phyloP scores from a whole-genome alignment of 2,888 invertebrate species.

The Trachelus tabidus region DNA sequence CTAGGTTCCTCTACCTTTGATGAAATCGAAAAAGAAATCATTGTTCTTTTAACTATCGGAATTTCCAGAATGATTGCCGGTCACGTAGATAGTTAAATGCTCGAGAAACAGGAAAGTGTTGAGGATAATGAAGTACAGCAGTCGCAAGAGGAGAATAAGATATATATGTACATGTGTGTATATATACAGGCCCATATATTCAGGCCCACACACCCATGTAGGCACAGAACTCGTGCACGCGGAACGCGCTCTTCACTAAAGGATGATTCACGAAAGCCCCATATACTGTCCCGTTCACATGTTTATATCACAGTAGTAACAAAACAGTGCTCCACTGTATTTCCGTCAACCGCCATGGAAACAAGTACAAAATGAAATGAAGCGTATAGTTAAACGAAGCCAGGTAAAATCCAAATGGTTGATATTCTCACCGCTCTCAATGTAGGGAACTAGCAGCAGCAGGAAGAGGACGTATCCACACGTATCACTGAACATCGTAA shows the following conservation, averaged over 20 bases:
- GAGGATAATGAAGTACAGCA: background rate
- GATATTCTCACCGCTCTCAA: conserved; percentile 75
- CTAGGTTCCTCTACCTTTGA: background rate
- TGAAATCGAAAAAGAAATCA: background rate
- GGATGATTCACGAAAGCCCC: conserved; percentile 35
- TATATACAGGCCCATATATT: no score
- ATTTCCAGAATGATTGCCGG: background rate
- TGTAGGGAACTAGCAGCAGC: conserved; percentile 76
- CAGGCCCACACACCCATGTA: background rate
- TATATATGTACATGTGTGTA: no score
- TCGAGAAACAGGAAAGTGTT: background rate
- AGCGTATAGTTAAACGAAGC: background rate
- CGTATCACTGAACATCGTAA: conserved; percentile 63
- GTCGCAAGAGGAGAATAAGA: background rate
- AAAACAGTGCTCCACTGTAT: background rate
- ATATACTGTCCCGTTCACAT: background rate
- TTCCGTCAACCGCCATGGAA: background rate
- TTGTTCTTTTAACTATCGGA: background rate
- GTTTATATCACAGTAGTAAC: background rate
- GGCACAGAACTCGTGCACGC: background rate
- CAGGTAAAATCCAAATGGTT: conserved; percentile 2
- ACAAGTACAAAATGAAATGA: background rate
- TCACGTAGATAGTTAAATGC: background rate
- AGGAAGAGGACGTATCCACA: conserved; percentile 74
- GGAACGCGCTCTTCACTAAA: conserved; percentile 27